Evolutionary conservation across 2,113 vertebrate species (phyloP), one percentile per base, ranked within the genome.

Genomic region (Pelusios castaneus): DNA sequence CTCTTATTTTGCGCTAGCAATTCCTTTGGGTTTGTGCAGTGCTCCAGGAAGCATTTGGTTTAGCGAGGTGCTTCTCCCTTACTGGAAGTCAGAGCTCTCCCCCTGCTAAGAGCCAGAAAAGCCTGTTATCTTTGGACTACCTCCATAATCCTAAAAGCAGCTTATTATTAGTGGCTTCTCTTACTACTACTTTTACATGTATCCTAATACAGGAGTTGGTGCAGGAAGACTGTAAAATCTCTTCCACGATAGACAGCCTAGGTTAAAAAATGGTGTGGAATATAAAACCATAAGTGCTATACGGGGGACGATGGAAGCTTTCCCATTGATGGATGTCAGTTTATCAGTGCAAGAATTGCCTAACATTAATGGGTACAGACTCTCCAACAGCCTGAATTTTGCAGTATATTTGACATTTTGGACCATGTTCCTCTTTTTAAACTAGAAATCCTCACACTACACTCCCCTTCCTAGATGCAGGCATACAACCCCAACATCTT

Each of bases 301-400:
- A 3, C 8, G 19, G 34, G 29, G 29, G 6, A n/a, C n/a, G n/a
- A n/a, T 2, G 19, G 21, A 2, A 22, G n/a, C 24, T 25, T 27
- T 21, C 21, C 41, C 11, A 17, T 38, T 76, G 73, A 25, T 43
- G 22, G 24, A 24, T 58, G 41, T 75, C 73, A 8, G 10, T 22
- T 43, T 76, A 27, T 6, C 73, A 76, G n/a, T n/a, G 38, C 63
- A 70, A 70, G n/a, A 67, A 70, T 10, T 22, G 63, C 63, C n/a
- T 70, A 70, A 8, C 8, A 67, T 8, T 38, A 38, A 45, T 11
- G 2, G 3, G 22, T 25, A 73, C n/a, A 75, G 10, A n/a, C 38
- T 24, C 24, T 11, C 7, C 12, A 43, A 12, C 14, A 22, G 19
- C 63, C 73, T 45, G 38, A 45, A 25, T 45, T 45, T 27, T 76